Evolutionary conservation across 2,113 vertebrate species (phyloP), one percentile per base, ranked within the genome.

Genomic region (Carlito syrichta): DNA sequence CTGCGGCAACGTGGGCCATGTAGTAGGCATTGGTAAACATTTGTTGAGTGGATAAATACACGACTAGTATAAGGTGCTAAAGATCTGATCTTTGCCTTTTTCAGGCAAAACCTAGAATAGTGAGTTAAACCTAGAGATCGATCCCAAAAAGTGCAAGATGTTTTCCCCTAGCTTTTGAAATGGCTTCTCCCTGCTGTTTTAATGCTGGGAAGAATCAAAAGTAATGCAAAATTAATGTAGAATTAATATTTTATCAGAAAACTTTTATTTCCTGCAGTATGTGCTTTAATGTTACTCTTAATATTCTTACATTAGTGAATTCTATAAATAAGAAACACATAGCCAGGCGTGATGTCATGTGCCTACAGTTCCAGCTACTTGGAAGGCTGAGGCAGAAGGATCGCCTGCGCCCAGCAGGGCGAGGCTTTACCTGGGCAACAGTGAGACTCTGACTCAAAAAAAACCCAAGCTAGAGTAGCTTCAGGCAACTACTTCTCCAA

Each of bases 161-260:
- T 69, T 96, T 93, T 96, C 38, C 78, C 84, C 30, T 83, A 81
- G 95, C 68, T 86, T 94, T 92, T 66, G 83, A 97, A 97, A 89
- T 73, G 54, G 58, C 77, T 92, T 71, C 79, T 88, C 43, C 89
- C 45, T 45, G 83, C 89, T 77, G 79, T 91, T 97, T 94, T 83
- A 89, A 54, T 86, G 93, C n/a, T 93, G 8, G 25, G 43, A 97
- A 89, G 56, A 95, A 95, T 94, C 91, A 91, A 89, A 82, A 89
- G 89, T 71, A 76, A 95, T 97, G 89, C 86, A 97, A 95, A 97
- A 85, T 97, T 97, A 93, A 97, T 95, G 93, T 17, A 69, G 74
- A 91, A 97, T 97, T 96, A 97, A 96, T 97, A 97, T 98, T 97
- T 97, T 95, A 96, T 94, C 96, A 97, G 68, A 95, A 97, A 97